A percentile compares a stretch with the other conserved stretches of the same genome.
phyloP scores from a whole-genome alignment of 2,888 invertebrate genomes.

The Harpalus rufipes region DNA sequence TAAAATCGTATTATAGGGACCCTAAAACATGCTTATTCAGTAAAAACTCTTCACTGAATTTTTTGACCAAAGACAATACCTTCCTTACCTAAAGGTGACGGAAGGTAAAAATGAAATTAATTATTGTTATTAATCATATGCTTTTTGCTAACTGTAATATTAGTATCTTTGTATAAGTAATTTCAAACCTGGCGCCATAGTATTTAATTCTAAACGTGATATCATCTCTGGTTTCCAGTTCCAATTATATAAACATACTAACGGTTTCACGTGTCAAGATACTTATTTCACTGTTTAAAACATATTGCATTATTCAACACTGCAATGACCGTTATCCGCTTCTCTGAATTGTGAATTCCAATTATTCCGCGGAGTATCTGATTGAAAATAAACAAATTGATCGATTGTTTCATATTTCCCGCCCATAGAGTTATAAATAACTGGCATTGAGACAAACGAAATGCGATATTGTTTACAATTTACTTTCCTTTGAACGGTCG shows the following conservation, averaged over 20 bases:
- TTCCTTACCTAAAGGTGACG: too few relatives aligned
- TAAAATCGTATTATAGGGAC: too few relatives aligned
- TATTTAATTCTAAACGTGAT: background rate
- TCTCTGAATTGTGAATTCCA: constrained; percentile 32
- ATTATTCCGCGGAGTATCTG: constrained; percentile 19
- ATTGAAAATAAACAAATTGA: constrained; percentile 49
- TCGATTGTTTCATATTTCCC: constrained; percentile 29
- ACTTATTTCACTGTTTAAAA: background rate
- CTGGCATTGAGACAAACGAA: constrained; percentile 44
- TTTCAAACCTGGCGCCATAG: background rate
- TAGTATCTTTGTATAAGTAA: background rate
- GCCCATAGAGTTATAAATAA: constrained; percentile 34
- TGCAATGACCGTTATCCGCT: background rate
- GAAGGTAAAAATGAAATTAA: background rate
- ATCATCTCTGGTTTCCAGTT: background rate
- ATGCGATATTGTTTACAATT: constrained; percentile 15
- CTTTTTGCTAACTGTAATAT: background rate
- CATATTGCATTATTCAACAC: background rate
- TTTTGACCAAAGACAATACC: too few relatives aligned
- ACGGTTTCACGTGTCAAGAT: background rate
- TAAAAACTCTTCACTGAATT: too few relatives aligned
- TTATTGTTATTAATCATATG: too few relatives aligned
- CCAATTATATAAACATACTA: background rate
- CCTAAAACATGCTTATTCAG: too few relatives aligned
- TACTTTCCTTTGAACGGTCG: constrained; percentile 15